Evolutionary conservation across 35 echinoderm and acorn worm genomes (phyloP), one percentile per base, ranked within the genome.

Genomic region (Ophioderma brevispina): DNA sequence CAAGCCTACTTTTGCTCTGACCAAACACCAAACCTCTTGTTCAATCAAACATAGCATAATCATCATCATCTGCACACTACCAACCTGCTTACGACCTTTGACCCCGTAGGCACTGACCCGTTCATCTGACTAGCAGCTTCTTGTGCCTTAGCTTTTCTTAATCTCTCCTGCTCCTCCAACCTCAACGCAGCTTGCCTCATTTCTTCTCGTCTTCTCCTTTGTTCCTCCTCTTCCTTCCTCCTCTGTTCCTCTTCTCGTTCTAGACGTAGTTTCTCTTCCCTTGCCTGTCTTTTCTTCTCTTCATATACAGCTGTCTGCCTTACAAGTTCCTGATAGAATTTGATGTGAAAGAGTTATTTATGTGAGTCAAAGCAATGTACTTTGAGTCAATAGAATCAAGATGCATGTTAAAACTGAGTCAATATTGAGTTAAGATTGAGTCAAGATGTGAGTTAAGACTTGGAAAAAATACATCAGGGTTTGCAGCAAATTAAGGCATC

Each of bases 291-390:
- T 77, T 96, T 96, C 77, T 96, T 87, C 80, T 96, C 91, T 78
- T 96, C 94, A 34, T 96, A 96, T 23, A 82, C 49, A 2, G 94
- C 91, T 40, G 86, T 92, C 41, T 96, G 94, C 50, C 91, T 80
- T 2, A 70, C 78, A 32, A 96, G 84, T 34, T 89, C 94, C 94
- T 96, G 41, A 8, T 46, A 17, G 17, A 46, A 46, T 46, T 46
- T n/a, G n/a, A n/a, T n/a, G n/a, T n/a, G n/a, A n/a, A n/a, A n/a
- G n/a, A n/a, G n/a, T n/a, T n/a, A n/a, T n/a, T n/a, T n/a, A n/a
- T n/a, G n/a, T n/a, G n/a, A n/a, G n/a, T n/a, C n/a, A n/a, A n/a
- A n/a, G n/a, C n/a, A n/a, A n/a, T n/a, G n/a, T n/a, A n/a, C n/a
- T n/a, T n/a, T n/a, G n/a, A n/a, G n/a, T n/a, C n/a, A n/a, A n/a